phyloP scores from a whole-genome alignment of 1,140 invertebrate genomes.

The Bombus superbus region DNA sequence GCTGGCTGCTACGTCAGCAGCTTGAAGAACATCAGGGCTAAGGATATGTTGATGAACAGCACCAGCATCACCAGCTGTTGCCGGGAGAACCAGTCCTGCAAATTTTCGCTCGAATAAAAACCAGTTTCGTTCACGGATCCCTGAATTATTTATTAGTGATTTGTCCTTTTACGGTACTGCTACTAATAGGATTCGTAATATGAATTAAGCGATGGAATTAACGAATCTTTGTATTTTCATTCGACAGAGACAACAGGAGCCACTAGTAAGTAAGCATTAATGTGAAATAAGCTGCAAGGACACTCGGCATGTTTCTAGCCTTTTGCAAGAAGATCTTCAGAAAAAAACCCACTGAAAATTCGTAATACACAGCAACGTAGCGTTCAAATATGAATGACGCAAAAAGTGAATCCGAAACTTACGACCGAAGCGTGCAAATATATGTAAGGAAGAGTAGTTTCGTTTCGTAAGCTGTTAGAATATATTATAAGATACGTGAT shows the following conservation, averaged over 20 bases:
- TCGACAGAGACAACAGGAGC: neutral
- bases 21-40: conserved; percentile 99
- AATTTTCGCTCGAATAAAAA: conserved; percentile 66
- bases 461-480: neutral
- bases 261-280: too few species aligned
- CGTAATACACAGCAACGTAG: neutral
- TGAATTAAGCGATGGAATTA: neutral
- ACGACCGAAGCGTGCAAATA: neutral
- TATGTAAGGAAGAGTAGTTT: neutral
- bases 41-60: conserved; percentile 96
- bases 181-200: neutral
- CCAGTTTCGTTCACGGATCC: neutral
- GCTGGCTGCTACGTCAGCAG: conserved; percentile 91
- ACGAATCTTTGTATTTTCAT: neutral
- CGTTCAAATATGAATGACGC: neutral
- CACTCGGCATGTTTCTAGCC: neutral
- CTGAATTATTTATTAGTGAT: neutral
- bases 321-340: neutral
- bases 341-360: neutral
- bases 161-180: neutral
- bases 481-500: neutral
- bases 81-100: conserved; percentile 98
- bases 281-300: too few species aligned
- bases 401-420: neutral
- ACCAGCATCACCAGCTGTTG: conserved; percentile 98